A percentile compares a stretch with the other conserved stretches of the same genome.
Evolutionary conservation across 1,140 invertebrate species (phyloP).

Genomic region (Drosophila auraria): DNA sequence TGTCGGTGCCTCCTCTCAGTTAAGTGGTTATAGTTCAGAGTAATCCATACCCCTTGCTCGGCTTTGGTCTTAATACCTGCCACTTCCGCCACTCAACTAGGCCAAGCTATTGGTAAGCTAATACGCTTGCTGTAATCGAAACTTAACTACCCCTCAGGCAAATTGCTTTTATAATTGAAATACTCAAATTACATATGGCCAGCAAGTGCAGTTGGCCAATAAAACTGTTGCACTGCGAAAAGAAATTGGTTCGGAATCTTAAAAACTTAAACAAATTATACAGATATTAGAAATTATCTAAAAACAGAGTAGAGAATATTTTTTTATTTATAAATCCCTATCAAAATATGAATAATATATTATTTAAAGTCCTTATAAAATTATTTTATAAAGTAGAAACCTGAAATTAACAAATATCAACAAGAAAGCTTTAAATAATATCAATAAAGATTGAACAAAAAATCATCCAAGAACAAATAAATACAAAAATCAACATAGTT

Average conservation of each 20-base stretch:
- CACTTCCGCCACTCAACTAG: conserved; percentile 2
- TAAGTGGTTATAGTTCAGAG: conserved; percentile 12
- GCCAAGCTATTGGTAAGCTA: conserved; percentile 57
- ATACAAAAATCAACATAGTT: no score
- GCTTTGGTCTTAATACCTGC: not conserved
- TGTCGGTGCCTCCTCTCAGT: not conserved
- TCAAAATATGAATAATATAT: not conserved
- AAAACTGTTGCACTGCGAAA: conserved; percentile 9
- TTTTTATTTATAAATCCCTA: not conserved
- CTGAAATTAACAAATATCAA: no score
- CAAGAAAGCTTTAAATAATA: no score
- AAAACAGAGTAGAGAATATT: no score
- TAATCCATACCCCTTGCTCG: conserved; percentile 7
- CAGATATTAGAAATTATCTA: no score
- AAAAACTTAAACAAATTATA: not conserved
- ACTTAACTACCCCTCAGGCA: conserved; percentile 19
- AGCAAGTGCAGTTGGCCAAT: conserved; percentile 26
- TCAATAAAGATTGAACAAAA: no score
- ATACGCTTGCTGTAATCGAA: conserved; percentile 64
- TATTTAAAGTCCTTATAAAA: no score
- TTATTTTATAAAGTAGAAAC: no score
- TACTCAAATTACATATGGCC: conserved; percentile 65
- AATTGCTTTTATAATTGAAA: conserved; percentile 81
- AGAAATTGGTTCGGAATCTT: not conserved
- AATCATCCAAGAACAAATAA: no score